Conservation (phyloP, 2,113 vertebrate species). For the Pterophyllum scalare region DNA sequence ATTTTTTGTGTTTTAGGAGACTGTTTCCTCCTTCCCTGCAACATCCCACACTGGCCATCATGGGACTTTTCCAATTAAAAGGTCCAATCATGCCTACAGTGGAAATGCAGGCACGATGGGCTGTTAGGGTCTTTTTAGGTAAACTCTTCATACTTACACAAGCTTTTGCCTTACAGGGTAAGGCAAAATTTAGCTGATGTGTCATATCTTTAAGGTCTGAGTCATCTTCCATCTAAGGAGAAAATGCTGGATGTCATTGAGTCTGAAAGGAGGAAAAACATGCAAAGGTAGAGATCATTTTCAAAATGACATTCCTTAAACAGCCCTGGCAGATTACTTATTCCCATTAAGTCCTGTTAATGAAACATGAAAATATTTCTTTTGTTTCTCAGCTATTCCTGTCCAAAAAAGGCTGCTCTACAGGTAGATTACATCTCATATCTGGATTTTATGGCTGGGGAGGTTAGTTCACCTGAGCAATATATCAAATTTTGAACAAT, state of each 20-base stretch:
- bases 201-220: conserved; percentile 73
- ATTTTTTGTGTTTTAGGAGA: conserved; percentile 53
- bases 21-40: conserved; percentile 85
- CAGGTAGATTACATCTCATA: conserved; percentile 83
- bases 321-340: not conserved
- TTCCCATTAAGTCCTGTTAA: not conserved
- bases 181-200: not conserved
- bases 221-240: conserved; percentile 73
- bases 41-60: conserved; percentile 86
- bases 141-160: conserved; percentile 32
- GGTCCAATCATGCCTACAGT: conserved; percentile 87
- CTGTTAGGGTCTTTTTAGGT: conserved; percentile 87
- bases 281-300: conserved; percentile 70
- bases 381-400: conserved; percentile 39
- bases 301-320: not conserved
- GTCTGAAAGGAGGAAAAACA: conserved; percentile 73
- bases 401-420: conserved; percentile 67
- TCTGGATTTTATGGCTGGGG: conserved; percentile 82
- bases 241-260: conserved; percentile 83
- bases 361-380: not conserved
- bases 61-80: conserved; percentile 83
- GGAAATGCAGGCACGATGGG: conserved; percentile 93
- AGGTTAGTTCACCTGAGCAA: conserved; percentile 47
- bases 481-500: not conserved
- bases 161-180: not conserved